These are phyloP conservation scores for Fulmarus glacialis DNA, from an alignment of 2,113 vertebrate genomes.

Conservation along the genomic window DNA sequence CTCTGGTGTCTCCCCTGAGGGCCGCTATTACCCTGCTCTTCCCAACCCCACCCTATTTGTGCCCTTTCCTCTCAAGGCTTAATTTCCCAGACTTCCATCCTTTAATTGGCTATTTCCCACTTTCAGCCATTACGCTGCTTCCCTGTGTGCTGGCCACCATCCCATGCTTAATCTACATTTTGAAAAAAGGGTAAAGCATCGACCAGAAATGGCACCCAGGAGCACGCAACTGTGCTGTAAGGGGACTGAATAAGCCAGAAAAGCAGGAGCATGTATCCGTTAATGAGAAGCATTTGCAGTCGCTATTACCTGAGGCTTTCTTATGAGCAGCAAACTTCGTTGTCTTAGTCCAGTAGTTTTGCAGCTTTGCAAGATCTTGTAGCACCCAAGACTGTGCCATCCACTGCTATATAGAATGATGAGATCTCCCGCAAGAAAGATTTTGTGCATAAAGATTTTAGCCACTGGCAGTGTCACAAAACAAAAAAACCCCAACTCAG, in stretches of 20 bases:
- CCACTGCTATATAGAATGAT: background rate
- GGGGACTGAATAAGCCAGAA: background rate
- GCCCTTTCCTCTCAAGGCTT: slow-evolving; percentile 16
- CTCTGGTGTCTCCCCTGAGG: background rate
- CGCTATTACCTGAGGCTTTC: background rate
- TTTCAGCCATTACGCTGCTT: background rate
- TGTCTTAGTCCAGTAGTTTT: background rate
- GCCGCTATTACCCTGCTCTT: background rate
- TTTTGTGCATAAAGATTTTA: background rate
- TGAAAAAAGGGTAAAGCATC: background rate
- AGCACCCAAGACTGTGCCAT: background rate
- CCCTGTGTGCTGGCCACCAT: slow-evolving; percentile 3
- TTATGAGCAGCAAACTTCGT: background rate
- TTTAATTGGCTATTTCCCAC: slow-evolving; percentile 49
- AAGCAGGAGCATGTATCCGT: background rate
- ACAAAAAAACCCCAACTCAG: background rate
- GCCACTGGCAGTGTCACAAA: background rate
- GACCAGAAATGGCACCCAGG: background rate
- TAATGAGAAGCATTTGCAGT: background rate
- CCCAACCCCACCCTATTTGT: background rate
- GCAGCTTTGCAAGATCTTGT: background rate
- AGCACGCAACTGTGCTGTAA: background rate
- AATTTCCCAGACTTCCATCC: slow-evolving; percentile 59
- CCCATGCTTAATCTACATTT: background rate
- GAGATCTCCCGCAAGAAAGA: background rate